phyloP scores from a whole-genome alignment of 2,797 vertebrate genomes.

The Anabacerthia variegaticeps region DNA sequence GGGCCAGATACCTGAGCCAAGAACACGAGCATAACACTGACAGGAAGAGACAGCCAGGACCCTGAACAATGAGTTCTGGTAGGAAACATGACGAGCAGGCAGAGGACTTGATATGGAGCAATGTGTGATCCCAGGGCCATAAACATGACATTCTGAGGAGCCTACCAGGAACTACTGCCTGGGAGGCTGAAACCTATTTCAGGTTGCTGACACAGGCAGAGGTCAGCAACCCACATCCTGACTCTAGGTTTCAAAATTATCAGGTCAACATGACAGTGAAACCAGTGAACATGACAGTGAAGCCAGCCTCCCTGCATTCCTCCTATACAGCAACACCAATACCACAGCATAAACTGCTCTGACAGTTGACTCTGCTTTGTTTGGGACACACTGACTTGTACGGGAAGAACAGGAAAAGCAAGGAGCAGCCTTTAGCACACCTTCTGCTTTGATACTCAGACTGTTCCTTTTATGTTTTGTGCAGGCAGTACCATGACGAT shows the following conservation, averaged over 20 bases:
- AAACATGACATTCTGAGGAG: background rate
- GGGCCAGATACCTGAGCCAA: background rate
- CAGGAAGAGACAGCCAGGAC: background rate
- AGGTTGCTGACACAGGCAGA: background rate
- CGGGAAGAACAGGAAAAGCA: background rate
- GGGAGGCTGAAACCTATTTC: background rate
- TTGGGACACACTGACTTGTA: background rate
- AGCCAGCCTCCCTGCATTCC: conserved; percentile 1
- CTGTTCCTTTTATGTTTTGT: background rate
- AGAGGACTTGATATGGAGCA: background rate
- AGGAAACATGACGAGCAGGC: background rate
- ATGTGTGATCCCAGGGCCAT: background rate
- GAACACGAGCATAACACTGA: background rate
- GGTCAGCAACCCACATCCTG: background rate
- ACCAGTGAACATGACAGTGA: background rate
- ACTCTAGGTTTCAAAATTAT: background rate
- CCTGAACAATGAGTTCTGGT: background rate
- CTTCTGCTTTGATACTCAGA: background rate
- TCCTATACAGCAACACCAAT: background rate
- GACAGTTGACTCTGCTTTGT: background rate
- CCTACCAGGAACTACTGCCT: background rate
- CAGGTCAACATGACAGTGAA: background rate
- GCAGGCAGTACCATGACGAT: background rate
- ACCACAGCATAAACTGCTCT: background rate
- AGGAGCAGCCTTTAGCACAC: background rate